Conservation (phyloP, 2,113 vertebrate genomes). For the Crypturellus undulatus region DNA sequence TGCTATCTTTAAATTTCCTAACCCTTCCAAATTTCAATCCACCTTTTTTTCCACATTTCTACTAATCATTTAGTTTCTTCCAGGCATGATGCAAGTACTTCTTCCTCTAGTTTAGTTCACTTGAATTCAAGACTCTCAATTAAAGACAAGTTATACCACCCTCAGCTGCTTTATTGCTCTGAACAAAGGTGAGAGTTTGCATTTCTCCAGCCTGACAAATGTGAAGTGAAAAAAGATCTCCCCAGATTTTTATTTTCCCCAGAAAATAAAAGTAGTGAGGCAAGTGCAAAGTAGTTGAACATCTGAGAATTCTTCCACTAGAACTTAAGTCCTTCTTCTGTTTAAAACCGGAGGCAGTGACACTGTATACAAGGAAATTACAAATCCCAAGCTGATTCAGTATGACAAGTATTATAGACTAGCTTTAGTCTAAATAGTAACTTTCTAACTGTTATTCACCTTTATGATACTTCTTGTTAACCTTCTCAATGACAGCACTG, state of each 20-base stretch:
- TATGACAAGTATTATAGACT: background rate
- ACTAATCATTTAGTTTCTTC: background rate
- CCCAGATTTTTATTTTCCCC: background rate
- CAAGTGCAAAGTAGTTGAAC: background rate
- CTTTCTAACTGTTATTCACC: background rate
- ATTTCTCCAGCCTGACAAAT: background rate
- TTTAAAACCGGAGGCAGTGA: background rate
- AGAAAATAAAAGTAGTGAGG: background rate
- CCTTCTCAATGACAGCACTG: background rate
- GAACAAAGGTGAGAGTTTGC: background rate
- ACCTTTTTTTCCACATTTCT: background rate
- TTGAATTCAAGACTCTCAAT: accelerated
- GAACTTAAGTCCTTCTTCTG: background rate
- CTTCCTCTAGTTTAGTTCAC: background rate
- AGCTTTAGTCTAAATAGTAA: background rate
- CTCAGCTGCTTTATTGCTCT: background rate
- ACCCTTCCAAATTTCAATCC: background rate
- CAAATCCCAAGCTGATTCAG: background rate
- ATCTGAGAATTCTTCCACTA: background rate
- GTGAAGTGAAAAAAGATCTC: background rate
- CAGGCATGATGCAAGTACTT: background rate
- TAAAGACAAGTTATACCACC: background rate
- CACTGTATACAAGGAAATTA: background rate
- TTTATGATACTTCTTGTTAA: background rate
- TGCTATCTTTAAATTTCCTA: background rate